A percentile compares a stretch with the other conserved stretches of the same genome.
These are phyloP conservation scores for Eledona agricola DNA, from an alignment of 2,888 invertebrate genomes.

Conservation along the genomic window DNA sequence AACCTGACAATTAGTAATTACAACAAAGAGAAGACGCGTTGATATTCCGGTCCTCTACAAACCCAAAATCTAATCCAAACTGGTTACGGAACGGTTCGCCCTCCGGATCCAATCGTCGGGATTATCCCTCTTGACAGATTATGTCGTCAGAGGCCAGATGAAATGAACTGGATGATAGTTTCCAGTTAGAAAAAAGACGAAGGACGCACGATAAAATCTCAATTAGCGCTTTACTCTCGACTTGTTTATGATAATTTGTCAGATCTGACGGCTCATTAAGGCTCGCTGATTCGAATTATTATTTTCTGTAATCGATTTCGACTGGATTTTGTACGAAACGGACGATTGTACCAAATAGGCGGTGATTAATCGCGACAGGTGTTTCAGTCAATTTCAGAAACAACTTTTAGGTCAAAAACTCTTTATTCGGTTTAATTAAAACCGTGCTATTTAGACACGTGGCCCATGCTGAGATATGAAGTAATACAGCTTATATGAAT, in stretches of 20 bases:
- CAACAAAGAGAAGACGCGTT: conserved; percentile 8
- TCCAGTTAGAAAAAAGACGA: conserved; percentile 18
- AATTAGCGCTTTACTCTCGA: conserved; percentile 32
- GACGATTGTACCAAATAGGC: conserved; percentile 10
- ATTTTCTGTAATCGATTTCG: conserved; percentile 10
- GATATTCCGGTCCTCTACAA: too few relatives aligned
- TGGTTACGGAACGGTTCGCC: conserved; percentile 1
- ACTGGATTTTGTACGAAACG: conserved; percentile 3
- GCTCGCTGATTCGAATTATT: conserved; percentile 22
- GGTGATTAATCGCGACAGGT: conserved; percentile 10
- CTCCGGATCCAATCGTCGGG: conserved; percentile 11
- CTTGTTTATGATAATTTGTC: conserved; percentile 34
- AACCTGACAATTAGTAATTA: too few relatives aligned
- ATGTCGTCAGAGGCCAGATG: conserved; percentile 25
- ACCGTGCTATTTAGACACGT: conserved; percentile 5
- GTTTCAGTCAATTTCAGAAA: not conserved
- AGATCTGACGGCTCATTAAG: conserved; percentile 32
- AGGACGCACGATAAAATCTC: conserved; percentile 33
- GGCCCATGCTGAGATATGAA: conserved; percentile 6
- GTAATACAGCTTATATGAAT: conserved; percentile 9
- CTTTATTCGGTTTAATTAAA: conserved; percentile 4
- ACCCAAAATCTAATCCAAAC: conserved; percentile 2
- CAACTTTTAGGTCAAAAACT: conserved; percentile 4
- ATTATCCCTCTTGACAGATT: conserved; percentile 27
- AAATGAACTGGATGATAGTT: conserved; percentile 23